Conservation (phyloP, 2,113 vertebrate species). For the Smithornis capensis region DNA sequence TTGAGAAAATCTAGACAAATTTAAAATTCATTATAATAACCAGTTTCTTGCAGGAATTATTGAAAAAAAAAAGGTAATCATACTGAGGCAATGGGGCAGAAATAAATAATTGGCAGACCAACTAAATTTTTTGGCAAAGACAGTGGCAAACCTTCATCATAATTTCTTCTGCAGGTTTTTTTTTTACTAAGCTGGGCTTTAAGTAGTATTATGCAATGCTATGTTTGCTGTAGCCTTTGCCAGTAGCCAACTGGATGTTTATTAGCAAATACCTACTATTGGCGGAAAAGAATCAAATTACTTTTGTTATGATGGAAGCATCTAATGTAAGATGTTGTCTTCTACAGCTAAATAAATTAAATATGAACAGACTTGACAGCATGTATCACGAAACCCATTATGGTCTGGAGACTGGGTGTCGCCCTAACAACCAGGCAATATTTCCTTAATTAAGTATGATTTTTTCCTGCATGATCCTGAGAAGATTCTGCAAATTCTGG, state of each 20-base stretch:
- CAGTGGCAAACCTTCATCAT: neutral
- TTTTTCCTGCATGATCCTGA: neutral
- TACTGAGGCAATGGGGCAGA: neutral
- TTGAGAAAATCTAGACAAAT: neutral
- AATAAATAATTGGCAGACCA: neutral
- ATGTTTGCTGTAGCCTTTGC: conserved; percentile 27
- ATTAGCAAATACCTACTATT: conserved; percentile 34
- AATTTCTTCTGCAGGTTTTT: neutral
- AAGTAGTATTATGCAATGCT: neutral
- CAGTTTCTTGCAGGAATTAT: neutral
- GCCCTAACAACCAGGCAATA: conserved; percentile 26
- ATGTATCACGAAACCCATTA: neutral
- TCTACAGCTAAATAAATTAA: conserved; percentile 22
- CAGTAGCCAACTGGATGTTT: conserved; percentile 1
- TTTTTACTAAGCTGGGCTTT: neutral
- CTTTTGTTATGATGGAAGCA: conserved; percentile 37
- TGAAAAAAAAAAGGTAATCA: neutral
- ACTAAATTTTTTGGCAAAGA: neutral
- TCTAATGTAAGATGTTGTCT: conserved; percentile 48
- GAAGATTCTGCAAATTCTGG: conserved; percentile 20
- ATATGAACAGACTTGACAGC: conserved; percentile 35
- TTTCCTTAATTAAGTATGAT: conserved; percentile 53
- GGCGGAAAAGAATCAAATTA: conserved; percentile 54
- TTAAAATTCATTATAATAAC: neutral
- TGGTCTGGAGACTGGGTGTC: conserved; percentile 5